These are phyloP conservation scores for Allolobophora icterica DNA, from an alignment of 2,888 invertebrate species.

Conservation along the genomic window DNA sequence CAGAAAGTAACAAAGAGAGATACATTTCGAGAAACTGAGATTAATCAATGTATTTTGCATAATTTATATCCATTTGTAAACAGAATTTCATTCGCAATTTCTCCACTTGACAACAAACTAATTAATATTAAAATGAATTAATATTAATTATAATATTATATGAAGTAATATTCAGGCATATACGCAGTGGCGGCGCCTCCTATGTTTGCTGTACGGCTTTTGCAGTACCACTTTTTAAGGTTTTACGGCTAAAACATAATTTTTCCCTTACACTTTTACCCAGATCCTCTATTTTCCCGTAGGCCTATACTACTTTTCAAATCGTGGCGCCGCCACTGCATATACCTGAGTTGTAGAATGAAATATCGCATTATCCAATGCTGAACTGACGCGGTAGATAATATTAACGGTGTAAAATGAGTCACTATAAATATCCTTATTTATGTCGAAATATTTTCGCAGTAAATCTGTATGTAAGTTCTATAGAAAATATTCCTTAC, in stretches of 20 bases:
- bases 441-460: background rate
- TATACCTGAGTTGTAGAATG: too few relatives aligned
- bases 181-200: too few relatives aligned
- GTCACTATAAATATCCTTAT: background rate
- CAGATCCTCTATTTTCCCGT: too few relatives aligned
- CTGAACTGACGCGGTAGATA: too few relatives aligned
- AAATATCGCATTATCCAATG: too few relatives aligned
- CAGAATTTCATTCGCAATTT: constrained; percentile 1
- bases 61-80: background rate
- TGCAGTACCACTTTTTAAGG: too few relatives aligned
- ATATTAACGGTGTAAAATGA: background rate
- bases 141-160: background rate
- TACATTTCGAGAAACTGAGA: background rate
- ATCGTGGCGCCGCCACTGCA: too few relatives aligned
- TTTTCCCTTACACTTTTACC: too few relatives aligned
- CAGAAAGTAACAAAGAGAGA: too few relatives aligned
- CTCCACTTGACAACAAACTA: background rate
- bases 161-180: background rate
- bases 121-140: background rate
- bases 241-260: too few relatives aligned
- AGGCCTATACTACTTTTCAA: too few relatives aligned
- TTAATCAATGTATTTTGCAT: background rate
- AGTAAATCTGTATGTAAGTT: background rate
- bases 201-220: too few relatives aligned
- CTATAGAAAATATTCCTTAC: background rate